These are phyloP conservation scores for Hypolimnas misippus DNA, from an alignment of 2,888 invertebrate species.

Conservation along the genomic window DNA sequence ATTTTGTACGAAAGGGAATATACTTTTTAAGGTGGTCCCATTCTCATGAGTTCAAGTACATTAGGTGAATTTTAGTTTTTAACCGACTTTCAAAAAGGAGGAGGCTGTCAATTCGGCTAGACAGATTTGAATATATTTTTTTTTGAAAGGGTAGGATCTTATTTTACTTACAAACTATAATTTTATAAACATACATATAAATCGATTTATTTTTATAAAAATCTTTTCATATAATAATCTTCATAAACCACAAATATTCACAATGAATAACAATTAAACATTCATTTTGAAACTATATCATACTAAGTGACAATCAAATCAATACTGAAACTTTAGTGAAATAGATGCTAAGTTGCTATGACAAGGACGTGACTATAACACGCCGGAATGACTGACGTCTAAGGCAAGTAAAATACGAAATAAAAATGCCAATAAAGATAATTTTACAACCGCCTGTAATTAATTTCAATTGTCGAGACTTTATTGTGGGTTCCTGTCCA, in stretches of 20 bases:
- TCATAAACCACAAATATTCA: background rate
- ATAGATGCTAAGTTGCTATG: background rate
- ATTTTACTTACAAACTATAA: too few relatives aligned
- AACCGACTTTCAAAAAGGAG: too few relatives aligned
- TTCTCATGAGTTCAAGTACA: too few relatives aligned
- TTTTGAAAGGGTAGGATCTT: too few relatives aligned
- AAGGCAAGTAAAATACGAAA: constrained; percentile 29
- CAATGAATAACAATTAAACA: constrained; percentile 2
- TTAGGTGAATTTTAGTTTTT: too few relatives aligned
- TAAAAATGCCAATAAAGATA: constrained; percentile 42
- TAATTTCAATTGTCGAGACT: constrained; percentile 42
- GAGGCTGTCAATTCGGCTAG: too few relatives aligned
- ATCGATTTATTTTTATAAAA: background rate
- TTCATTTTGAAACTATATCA: background rate
- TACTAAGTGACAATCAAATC: background rate
- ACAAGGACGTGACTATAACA: constrained; percentile 5
- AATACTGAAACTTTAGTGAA: background rate
- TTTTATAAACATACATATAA: background rate
- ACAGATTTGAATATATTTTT: too few relatives aligned
- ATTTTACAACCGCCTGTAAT: constrained; percentile 45
- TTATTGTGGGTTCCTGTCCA: too few relatives aligned
- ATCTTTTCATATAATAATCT: background rate
- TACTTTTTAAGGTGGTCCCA: too few relatives aligned
- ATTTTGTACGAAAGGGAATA: too few relatives aligned
- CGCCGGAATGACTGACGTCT: constrained; percentile 13